Percentiles rank a stretch among this genome's conserved stretches.
These are phyloP conservation scores for Physocephala rufipes DNA, from an alignment of 2,888 invertebrate species.

Conservation along the genomic window DNA sequence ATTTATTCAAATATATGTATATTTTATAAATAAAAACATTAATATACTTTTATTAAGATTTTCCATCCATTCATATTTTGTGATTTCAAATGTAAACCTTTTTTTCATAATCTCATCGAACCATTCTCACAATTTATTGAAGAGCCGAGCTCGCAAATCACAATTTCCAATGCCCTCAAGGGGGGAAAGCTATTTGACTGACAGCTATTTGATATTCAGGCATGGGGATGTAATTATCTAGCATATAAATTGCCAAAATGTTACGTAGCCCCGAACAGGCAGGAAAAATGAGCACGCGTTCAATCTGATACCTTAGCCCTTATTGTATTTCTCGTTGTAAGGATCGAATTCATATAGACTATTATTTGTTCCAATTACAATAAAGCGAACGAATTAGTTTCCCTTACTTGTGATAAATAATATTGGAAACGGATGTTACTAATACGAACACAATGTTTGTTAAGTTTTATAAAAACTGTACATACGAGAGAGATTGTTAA, in stretches of 20 bases:
- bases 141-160: conserved; percentile 69
- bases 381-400: neutral
- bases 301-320: conserved; percentile 57
- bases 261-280: conserved; percentile 56
- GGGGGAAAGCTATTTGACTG: conserved; percentile 59
- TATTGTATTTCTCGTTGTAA: conserved; percentile 53
- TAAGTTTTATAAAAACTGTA: conserved; percentile 69
- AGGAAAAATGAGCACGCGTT: conserved; percentile 61
- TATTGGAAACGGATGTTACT: conserved; percentile 75
- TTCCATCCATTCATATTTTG: conserved; percentile 75
- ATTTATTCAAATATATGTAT: too few relatives aligned
- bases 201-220: conserved; percentile 51
- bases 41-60: conserved; percentile 45
- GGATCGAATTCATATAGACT: conserved; percentile 43
- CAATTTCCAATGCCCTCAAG: conserved; percentile 57
- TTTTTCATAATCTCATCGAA: conserved; percentile 73
- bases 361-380: too few relatives aligned
- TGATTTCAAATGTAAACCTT: conserved; percentile 81
- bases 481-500: neutral
- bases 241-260: conserved; percentile 58
- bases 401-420: conserved; percentile 67
- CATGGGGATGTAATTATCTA: conserved; percentile 57
- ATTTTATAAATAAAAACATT: too few relatives aligned
- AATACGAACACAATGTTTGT: conserved; percentile 72
- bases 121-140: conserved; percentile 54